Conservation (phyloP, 2,113 vertebrate species). For the Perca schrenkii region DNA sequence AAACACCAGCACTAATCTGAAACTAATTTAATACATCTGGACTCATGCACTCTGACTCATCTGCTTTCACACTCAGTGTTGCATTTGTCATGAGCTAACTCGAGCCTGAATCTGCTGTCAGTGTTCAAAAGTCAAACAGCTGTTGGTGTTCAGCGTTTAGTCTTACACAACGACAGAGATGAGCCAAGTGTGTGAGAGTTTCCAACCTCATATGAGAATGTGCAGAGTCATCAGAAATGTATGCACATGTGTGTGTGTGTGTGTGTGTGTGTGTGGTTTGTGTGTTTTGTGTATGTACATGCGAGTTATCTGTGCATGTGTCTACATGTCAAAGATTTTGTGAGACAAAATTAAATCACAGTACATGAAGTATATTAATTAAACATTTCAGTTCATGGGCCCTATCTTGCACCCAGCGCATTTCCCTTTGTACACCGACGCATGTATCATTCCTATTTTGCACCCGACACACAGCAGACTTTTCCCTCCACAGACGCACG, state of each 20-base stretch:
- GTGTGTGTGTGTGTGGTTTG: neutral
- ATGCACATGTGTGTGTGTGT: neutral
- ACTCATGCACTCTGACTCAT: slow-evolving; percentile 9
- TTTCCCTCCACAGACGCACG: no score
- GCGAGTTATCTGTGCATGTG: neutral
- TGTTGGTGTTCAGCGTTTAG: neutral
- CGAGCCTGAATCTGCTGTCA: neutral
- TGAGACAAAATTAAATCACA: no score
- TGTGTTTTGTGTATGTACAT: neutral
- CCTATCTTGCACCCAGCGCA: no score
- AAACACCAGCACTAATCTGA: neutral
- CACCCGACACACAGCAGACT: no score
- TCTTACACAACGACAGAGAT: slow-evolving; percentile 33
- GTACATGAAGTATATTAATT: no score
- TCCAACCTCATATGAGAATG: neutral
- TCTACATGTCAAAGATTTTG: no score
- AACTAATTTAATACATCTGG: neutral
- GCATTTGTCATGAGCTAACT: neutral
- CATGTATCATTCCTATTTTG: no score
- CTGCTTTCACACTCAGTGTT: neutral
- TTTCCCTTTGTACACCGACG: no score
- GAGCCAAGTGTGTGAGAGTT: slow-evolving; percentile 45
- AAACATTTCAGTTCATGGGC: no score
- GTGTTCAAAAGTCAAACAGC: slow-evolving; percentile 40
- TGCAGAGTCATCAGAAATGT: slow-evolving; percentile 25